Percentiles rank a stretch among this genome's conserved stretches.
phyloP scores from a whole-genome alignment of 2,113 vertebrate genomes.

The Prolemur simus region DNA sequence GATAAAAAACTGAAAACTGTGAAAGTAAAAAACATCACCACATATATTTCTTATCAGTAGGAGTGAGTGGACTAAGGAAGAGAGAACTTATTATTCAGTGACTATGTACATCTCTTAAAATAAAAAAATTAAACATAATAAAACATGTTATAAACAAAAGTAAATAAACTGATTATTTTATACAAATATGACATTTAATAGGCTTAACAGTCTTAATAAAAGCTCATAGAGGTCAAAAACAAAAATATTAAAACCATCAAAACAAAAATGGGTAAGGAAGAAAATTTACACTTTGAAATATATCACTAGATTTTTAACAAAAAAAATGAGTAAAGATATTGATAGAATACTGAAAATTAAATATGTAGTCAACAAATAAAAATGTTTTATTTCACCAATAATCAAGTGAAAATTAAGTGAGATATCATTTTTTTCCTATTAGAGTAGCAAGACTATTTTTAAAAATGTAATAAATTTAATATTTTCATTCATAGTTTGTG shows the following conservation, averaged over 20 bases:
- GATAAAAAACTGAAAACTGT: not conserved
- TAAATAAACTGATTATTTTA: not conserved
- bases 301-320: not conserved
- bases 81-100: not conserved
- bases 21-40: not conserved
- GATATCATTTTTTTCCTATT: not conserved
- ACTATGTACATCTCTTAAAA: not conserved
- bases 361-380: not conserved
- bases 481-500: not conserved
- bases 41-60: not conserved
- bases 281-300: conserved; percentile 29
- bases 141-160: not conserved
- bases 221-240: not conserved
- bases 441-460: not conserved
- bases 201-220: not conserved
- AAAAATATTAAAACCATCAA: not conserved
- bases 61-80: not conserved
- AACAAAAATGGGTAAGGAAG: not conserved
- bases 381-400: not conserved
- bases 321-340: not conserved
- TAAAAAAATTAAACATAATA: not conserved
- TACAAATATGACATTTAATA: conserved; percentile 3
- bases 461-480: not conserved
- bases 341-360: not conserved
- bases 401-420: conserved; percentile 6